Percentiles rank a stretch among this genome's conserved stretches.
These are phyloP conservation scores for Oconnorella tubifera DNA, from an alignment of 2,888 invertebrate genomes.

Conservation along the genomic window DNA sequence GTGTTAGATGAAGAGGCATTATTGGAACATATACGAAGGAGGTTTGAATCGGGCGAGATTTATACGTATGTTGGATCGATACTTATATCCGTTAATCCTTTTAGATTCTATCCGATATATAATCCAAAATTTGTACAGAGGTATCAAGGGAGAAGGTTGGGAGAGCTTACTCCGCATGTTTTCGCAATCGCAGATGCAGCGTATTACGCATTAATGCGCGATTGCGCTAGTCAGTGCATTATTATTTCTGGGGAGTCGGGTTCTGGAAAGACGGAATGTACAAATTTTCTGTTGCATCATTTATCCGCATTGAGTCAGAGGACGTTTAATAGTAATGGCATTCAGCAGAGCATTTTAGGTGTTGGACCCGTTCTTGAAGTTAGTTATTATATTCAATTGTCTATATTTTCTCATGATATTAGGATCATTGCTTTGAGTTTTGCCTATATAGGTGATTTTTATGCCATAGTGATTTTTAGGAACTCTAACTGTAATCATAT, in stretches of 20 bases:
- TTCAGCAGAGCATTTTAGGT: constrained; percentile 91
- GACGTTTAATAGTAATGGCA: constrained; percentile 76
- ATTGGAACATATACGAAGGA: constrained; percentile 77
- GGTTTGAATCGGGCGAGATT: constrained; percentile 87
- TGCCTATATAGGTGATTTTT: too few species aligned
- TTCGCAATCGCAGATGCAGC: constrained; percentile 93
- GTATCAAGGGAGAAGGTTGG: constrained; percentile 86
- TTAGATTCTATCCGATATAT: constrained; percentile 91
- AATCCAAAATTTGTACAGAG: constrained; percentile 94
- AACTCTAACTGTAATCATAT: too few species aligned
- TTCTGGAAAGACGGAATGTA: constrained; percentile 94
- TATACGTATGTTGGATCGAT: constrained; percentile 95
- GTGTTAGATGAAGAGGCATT: constrained; percentile 90
- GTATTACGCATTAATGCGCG: constrained; percentile 88
- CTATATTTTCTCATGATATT: background rate
- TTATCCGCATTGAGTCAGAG: constrained; percentile 91
- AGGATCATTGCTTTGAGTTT: too few species aligned
- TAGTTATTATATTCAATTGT: constrained; percentile 30
- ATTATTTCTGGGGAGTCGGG: constrained; percentile 93
- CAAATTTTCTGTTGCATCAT: constrained; percentile 90
- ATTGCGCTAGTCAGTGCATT: constrained; percentile 85
- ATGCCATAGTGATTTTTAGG: too few species aligned
- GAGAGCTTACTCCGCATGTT: constrained; percentile 90
- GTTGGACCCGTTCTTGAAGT: constrained; percentile 91
- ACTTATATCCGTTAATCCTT: constrained; percentile 84